Base-by-base conservation (phyloP, 1,140 invertebrate genomes). In the Aphaenogaster floridana region DNA sequence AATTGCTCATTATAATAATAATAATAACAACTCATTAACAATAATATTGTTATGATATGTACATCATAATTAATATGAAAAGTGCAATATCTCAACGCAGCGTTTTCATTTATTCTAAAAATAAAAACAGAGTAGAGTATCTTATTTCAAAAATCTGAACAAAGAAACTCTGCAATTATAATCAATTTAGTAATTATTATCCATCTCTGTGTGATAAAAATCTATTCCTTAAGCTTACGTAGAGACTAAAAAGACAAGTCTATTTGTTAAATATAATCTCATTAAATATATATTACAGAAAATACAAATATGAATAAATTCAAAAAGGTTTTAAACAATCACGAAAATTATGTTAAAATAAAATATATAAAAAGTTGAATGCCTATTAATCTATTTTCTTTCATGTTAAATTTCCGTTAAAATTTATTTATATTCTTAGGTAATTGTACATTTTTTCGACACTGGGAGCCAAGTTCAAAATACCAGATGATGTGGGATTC, bases 1-100 rank as follows among this genome's bases (percentile, higher is more conserved):
- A 83, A 74, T 84, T 61, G 42, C 34, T 50, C 54, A 48, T 84
- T 50, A 74, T 84, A 74, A 69, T 81, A 69, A 81, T 45, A 81
- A 71, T 61, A 68, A 61, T 34, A 34, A 68, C 17, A 34, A 68
- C 17, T 50, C 28, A 61, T 28, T 48, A 83, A 39, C 5, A 39
- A 54, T 74, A 74, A 74, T 61, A 61, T 34, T 6, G 6, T 54
- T 13, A 45, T 34, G 64, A 69, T 69, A 63, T 45, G 63, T 63
- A 63, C 2, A 42, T 68, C 36, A 52, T 39, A 52, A 84, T 74
- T 83, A 72, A 72, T 2, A 7, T 66, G 7, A 39, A 66, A 66
- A 64, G 34, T 39, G 6, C 15, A 36, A 59, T 39, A 17, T 39
- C 45, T 79, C 45, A 39, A 57, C 5, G 5, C 1, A 71, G 0